Evolutionary conservation across 2,888 invertebrate genomes (phyloP).

Genomic region (Empis stercorea): DNA sequence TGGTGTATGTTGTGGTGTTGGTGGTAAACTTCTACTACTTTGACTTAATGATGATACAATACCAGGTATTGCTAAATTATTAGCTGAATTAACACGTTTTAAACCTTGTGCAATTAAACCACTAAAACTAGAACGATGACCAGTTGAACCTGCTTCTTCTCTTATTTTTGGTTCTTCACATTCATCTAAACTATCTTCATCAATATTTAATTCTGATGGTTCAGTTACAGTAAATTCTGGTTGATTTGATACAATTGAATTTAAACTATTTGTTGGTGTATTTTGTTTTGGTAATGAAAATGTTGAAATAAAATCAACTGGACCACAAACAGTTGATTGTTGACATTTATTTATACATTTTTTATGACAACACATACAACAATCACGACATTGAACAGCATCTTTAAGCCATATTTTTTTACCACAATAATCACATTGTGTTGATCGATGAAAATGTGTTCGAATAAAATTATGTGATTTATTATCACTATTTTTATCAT

Average conservation of each 20-base stretch:
- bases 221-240: slow-evolving; percentile 41
- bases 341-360: slow-evolving; percentile 87
- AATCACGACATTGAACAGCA: slow-evolving; percentile 81
- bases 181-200: not conserved
- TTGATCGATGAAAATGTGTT: slow-evolving; percentile 78
- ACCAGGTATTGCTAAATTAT: slow-evolving; percentile 50
- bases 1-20: slow-evolving; percentile 63
- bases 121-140: slow-evolving; percentile 32
- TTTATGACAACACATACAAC: slow-evolving; percentile 87
- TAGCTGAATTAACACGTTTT: slow-evolving; percentile 58
- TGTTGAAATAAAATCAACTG: slow-evolving; percentile 27
- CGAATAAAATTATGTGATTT: slow-evolving; percentile 65
- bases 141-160: slow-evolving; percentile 4
- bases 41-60: slow-evolving; percentile 38
- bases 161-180: too few relatives aligned
- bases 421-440: slow-evolving; percentile 86
- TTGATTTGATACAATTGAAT: slow-evolving; percentile 9
- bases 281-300: slow-evolving; percentile 5
- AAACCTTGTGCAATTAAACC: slow-evolving; percentile 41
- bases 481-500: slow-evolving; percentile 10
- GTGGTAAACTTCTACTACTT: slow-evolving; percentile 53
- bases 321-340: slow-evolving; percentile 50
- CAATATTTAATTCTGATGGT: slow-evolving; percentile 17
- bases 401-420: slow-evolving; percentile 98
- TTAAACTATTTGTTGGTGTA: not conserved